These are phyloP conservation scores for Pogonophryne albipinna DNA, from an alignment of 2,797 vertebrate species.

Conservation along the genomic window DNA sequence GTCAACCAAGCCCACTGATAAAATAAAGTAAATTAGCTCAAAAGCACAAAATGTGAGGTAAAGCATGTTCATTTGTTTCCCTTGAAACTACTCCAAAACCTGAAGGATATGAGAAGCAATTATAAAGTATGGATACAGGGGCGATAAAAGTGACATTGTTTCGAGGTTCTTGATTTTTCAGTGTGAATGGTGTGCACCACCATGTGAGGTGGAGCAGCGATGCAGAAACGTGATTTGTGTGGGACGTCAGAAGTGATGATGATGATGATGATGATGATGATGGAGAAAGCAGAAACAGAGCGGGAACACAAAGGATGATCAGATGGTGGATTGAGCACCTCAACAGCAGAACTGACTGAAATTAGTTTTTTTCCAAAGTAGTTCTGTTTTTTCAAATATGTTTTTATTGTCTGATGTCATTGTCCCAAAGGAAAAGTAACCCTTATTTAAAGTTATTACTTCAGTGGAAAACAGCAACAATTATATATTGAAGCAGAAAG, in stretches of 20 bases:
- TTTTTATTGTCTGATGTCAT: too few species aligned
- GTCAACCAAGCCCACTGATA: not conserved
- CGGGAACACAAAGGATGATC: constrained; percentile 2
- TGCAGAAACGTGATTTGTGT: constrained; percentile 21
- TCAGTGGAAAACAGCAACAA: too few species aligned
- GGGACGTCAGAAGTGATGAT: constrained; percentile 5
- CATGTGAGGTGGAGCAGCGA: not conserved
- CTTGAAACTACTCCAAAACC: not conserved
- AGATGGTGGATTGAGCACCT: constrained; percentile 7
- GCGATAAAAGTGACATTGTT: not conserved
- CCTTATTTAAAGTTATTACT: too few species aligned
- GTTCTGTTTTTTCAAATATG: too few species aligned
- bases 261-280: not conserved
- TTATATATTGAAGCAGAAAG: too few species aligned
- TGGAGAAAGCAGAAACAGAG: constrained; percentile 11
- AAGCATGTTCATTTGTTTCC: not conserved
- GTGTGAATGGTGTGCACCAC: not conserved
- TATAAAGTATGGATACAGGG: not conserved
- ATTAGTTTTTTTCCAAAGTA: too few species aligned
- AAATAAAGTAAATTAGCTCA: not conserved
- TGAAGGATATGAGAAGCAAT: not conserved
- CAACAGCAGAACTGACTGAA: constrained; percentile 3
- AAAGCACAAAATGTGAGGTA: not conserved
- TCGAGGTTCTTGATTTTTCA: not conserved
- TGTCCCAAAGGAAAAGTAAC: too few species aligned